Conservation (phyloP, 2,113 vertebrate species). For the Anhinga rufa region DNA sequence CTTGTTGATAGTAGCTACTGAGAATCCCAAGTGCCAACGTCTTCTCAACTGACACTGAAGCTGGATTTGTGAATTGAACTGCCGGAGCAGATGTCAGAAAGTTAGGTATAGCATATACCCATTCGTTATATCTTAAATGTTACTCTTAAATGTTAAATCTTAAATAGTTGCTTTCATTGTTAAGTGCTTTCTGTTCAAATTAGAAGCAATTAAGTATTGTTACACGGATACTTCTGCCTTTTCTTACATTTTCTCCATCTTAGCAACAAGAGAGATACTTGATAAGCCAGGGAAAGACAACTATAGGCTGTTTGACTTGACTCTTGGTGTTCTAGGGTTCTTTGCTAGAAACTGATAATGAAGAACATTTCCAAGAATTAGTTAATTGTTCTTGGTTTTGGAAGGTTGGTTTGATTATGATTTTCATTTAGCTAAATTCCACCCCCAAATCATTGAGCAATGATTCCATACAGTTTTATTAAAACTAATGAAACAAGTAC, state of each 20-base stretch:
- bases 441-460: neutral
- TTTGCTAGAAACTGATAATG: neutral
- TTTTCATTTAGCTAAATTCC: neutral
- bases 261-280: neutral
- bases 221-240: neutral
- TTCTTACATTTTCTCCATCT: neutral
- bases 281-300: neutral
- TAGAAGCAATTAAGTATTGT: neutral
- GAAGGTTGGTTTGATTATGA: conserved; percentile 1
- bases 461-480: conserved; percentile 7
- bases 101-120: neutral
- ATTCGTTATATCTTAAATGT: neutral
- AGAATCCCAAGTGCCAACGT: neutral
- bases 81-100: neutral
- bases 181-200: neutral
- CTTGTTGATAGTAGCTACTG: neutral
- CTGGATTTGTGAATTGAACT: neutral
- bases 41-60: neutral
- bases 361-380: neutral
- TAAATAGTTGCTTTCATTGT: neutral
- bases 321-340: neutral
- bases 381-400: conserved; percentile 3
- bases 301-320: neutral
- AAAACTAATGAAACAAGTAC: conserved; percentile 1
- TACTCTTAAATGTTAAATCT: neutral